Conservation (phyloP, 1,140 invertebrate species). For the Neomicropteryx cornuta region DNA sequence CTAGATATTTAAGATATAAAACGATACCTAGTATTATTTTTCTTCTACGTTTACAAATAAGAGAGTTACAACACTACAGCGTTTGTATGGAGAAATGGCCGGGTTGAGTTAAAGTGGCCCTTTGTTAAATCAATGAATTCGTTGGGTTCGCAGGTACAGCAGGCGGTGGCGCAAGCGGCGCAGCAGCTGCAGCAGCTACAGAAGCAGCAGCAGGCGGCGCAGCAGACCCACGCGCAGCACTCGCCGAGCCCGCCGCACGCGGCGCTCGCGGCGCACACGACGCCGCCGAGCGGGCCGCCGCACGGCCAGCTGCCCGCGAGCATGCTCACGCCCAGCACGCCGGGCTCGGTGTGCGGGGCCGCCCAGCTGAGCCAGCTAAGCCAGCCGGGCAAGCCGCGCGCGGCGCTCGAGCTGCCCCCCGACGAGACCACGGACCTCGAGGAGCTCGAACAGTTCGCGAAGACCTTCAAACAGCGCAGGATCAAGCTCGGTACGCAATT, state of each 20-base stretch:
- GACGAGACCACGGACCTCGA: slow-evolving; percentile 93
- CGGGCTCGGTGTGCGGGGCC: slow-evolving; percentile 40
- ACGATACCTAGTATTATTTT: too few species aligned
- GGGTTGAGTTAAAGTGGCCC: too few species aligned
- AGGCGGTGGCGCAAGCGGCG: slow-evolving; percentile 70
- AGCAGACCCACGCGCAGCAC: slow-evolving; percentile 30
- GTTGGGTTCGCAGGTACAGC: slow-evolving; percentile 47
- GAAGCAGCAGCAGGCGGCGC: slow-evolving; percentile 55
- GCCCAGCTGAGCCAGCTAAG: slow-evolving; percentile 35
- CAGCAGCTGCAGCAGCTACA: slow-evolving; percentile 73
- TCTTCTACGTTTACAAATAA: too few species aligned
- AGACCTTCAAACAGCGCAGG: slow-evolving; percentile 90
- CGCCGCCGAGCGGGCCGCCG: slow-evolving; percentile 17
- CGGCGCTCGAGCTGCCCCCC: slow-evolving; percentile 61
- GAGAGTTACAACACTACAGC: too few species aligned
- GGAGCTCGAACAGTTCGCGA: slow-evolving; percentile 93
- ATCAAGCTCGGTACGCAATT: slow-evolving; percentile 82
- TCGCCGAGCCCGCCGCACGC: slow-evolving; percentile 25
- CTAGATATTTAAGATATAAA: too few species aligned
- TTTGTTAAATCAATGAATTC: too few species aligned
- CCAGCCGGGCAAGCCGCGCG: slow-evolving; percentile 41
- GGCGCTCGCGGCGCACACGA: slow-evolving; percentile 23
- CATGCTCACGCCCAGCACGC: slow-evolving; percentile 43
- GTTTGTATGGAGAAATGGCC: too few species aligned
- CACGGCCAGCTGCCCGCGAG: slow-evolving; percentile 35